These are phyloP conservation scores for Desoria tigrina DNA, from an alignment of 2,888 invertebrate genomes.

Conservation along the genomic window DNA sequence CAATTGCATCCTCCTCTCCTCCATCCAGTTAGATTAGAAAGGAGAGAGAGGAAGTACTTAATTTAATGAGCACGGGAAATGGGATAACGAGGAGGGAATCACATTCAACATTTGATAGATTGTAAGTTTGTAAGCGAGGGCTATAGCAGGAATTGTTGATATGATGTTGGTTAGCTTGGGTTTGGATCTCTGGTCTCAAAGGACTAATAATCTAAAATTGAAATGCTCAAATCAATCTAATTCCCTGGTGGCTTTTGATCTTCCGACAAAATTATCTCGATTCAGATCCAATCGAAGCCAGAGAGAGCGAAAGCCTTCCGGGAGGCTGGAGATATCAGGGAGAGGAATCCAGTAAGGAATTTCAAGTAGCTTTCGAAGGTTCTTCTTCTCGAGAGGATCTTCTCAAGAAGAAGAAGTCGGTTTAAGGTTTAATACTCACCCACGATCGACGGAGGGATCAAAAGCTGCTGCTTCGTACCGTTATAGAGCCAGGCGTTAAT, in stretches of 20 bases:
- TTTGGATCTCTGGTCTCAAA: not conserved
- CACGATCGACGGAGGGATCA: conserved; percentile 83
- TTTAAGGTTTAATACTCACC: conserved; percentile 59
- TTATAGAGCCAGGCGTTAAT: conserved; percentile 71
- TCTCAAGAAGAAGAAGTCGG: too few relatives aligned
- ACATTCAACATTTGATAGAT: not conserved
- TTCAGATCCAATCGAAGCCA: conserved; percentile 13
- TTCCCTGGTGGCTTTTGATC: conserved; percentile 23
- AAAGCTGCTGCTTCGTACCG: conserved; percentile 65
- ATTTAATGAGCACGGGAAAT: not conserved
- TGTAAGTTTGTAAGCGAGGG: not conserved
- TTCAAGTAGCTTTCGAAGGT: conserved; percentile 4
- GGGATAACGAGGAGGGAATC: not conserved
- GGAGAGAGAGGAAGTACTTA: too few relatives aligned
- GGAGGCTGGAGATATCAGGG: not conserved
- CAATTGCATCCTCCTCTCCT: not conserved
- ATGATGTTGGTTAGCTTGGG: not conserved
- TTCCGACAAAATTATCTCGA: conserved; percentile 20
- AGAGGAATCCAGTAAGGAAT: not conserved
- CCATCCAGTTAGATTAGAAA: not conserved
- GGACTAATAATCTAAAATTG: conserved; percentile 24
- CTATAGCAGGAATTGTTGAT: not conserved
- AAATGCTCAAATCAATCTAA: conserved; percentile 26
- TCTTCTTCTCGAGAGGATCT: too few relatives aligned
- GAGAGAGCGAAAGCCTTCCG: conserved; percentile 5